Evolutionary conservation across 2,113 vertebrate genomes (phyloP), one percentile per base, ranked within the genome.

Genomic region (Lanius ludovicianus): DNA sequence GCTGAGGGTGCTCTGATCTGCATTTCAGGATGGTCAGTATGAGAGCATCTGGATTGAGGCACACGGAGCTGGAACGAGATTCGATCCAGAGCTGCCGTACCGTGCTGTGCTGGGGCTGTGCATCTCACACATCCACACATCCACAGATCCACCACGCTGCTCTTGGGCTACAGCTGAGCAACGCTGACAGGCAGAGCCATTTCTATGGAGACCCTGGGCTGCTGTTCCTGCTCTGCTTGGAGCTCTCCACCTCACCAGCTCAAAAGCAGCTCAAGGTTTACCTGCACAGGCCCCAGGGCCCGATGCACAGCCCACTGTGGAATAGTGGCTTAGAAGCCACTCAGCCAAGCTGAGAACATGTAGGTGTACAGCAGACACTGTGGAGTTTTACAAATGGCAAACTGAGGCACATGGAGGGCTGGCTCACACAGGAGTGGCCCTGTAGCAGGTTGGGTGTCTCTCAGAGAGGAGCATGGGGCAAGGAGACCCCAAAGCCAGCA

Each of bases 21-120:
- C 15, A 3, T 52, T 24, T 37, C 47, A 31, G 89, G 35, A 4
- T 10, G 28, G 14, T 59, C 4, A 0, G 1, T 49, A 1, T 7
- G 42, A 35, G 37, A 30, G 44, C 33, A 28, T 20, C 60, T 28
- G 52, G 30, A 27, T 22, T 28, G 55, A 52, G 9, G 17, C 39
- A 10, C 23, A 6, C 19, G 0, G 9, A 39, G 59, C 14, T 55
- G 68, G 27, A 31, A 47, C 39, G 1, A 60, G 37, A 6, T 44
- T 15, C 15, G 11, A 20, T 13, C 19, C 6, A 6, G 42, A 57
- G 60, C 62, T 56, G 50, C 22, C 2, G 1, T 6, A 3, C 52
- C 0, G 0, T 2, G 3, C 41, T 19, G 68, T 41, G 65, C 90
- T 55, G 0, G 9, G n/a, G 37, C 71, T 30, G 20, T 46, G 52